Percentiles rank a stretch among this genome's conserved stretches.
Conservation (phyloP, 2,113 vertebrate genomes). For the Strix uralensis region DNA sequence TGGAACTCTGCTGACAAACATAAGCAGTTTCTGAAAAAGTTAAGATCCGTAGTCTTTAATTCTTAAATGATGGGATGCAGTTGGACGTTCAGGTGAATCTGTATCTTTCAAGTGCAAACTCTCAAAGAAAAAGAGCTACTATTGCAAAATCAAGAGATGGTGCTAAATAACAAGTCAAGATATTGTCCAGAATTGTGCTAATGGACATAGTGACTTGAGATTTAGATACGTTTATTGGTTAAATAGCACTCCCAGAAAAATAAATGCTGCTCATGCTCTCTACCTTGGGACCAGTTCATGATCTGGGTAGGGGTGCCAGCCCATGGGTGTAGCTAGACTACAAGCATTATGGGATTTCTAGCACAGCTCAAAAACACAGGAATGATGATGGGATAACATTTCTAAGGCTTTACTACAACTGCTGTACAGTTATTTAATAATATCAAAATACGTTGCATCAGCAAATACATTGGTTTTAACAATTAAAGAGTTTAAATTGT, state of each 20-base stretch:
- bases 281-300: not conserved
- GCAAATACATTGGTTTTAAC: slow-evolving; percentile 41
- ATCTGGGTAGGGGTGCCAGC: not conserved
- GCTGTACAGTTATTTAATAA: slow-evolving; percentile 39
- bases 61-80: not conserved
- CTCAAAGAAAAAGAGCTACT: not conserved
- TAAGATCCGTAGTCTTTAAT: not conserved
- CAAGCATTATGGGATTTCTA: not conserved
- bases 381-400: slow-evolving; percentile 31
- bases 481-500: slow-evolving; percentile 47
- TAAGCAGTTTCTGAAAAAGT: not conserved
- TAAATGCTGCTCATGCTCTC: not conserved
- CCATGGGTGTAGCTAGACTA: not conserved
- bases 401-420: slow-evolving; percentile 30
- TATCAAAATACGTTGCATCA: slow-evolving; percentile 11
- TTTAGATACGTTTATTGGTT: not conserved
- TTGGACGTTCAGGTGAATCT: not conserved
- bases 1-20: slow-evolving; percentile 45
- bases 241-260: not conserved
- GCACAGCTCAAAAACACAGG: slow-evolving; percentile 69
- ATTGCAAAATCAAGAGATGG: not conserved
- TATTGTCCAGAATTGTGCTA: not conserved
- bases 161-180: not conserved
- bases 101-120: not conserved
- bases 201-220: not conserved